Evolutionary conservation across 2,113 vertebrate genomes (phyloP).

Genomic region (Laticauda laticaudata): DNA sequence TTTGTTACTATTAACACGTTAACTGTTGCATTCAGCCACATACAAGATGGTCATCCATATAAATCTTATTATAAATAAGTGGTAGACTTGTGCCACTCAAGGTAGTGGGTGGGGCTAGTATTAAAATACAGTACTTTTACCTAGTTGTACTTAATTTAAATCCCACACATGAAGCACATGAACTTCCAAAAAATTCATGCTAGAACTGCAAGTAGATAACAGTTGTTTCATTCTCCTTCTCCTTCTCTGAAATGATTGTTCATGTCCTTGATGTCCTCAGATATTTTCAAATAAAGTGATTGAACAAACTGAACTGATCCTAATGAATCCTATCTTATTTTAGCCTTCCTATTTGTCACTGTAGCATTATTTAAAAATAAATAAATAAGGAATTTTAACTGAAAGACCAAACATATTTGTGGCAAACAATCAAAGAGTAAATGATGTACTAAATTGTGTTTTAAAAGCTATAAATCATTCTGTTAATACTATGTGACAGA

Average conservation of each 20-base stretch:
- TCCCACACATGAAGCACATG: background rate
- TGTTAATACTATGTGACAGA: background rate
- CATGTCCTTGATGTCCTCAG: background rate
- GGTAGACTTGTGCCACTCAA: background rate
- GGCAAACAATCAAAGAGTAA: conserved; percentile 10
- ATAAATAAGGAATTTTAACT: background rate
- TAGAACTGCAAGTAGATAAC: background rate
- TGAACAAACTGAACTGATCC: background rate
- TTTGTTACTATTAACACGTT: background rate
- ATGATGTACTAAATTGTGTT: conserved; percentile 6
- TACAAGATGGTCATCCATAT: background rate
- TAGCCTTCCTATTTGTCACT: background rate
- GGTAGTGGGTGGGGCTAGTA: background rate
- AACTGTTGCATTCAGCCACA: background rate
- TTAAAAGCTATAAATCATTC: background rate
- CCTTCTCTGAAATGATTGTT: background rate
- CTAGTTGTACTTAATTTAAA: background rate
- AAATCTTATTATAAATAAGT: background rate
- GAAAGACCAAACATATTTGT: background rate
- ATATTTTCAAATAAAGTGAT: background rate
- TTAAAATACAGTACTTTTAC: background rate
- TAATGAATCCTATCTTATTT: background rate
- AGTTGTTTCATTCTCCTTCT: background rate
- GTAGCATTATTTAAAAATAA: background rate
- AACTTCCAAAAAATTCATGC: background rate